Evolutionary conservation across 2,888 invertebrate species (phyloP).

Genomic region (Hyles lineata): DNA sequence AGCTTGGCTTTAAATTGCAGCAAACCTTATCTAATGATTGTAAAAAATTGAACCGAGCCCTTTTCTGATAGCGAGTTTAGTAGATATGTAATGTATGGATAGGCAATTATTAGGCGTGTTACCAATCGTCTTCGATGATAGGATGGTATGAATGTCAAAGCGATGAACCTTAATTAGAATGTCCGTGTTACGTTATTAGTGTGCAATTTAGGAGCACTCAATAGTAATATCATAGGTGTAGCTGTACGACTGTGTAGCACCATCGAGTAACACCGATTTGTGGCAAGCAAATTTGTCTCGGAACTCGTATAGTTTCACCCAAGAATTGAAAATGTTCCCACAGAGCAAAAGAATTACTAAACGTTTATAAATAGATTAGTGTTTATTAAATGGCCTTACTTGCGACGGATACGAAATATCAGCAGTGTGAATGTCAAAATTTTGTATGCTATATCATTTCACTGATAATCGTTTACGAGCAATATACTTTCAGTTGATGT

Average conservation of each 20-base stretch:
- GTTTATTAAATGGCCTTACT: slow-evolving; percentile 85
- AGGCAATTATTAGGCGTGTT: slow-evolving; percentile 77
- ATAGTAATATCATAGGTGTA: slow-evolving; percentile 58
- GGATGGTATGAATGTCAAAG: slow-evolving; percentile 84
- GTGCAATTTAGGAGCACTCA: slow-evolving; percentile 76
- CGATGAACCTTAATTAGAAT: slow-evolving; percentile 84
- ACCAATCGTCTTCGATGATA: slow-evolving; percentile 78
- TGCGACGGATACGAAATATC: slow-evolving; percentile 84
- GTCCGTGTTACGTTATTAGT: slow-evolving; percentile 83
- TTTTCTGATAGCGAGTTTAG: slow-evolving; percentile 81
- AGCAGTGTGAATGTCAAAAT: slow-evolving; percentile 85
- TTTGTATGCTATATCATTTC: slow-evolving; percentile 84
- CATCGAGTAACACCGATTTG: slow-evolving; percentile 73
- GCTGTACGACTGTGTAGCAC: slow-evolving; percentile 57
- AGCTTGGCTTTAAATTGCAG: slow-evolving; percentile 71
- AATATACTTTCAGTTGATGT: slow-evolving; percentile 76
- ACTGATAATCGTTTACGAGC: slow-evolving; percentile 78
- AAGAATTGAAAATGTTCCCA: slow-evolving; percentile 79
- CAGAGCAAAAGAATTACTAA: slow-evolving; percentile 83
- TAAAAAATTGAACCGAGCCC: slow-evolving; percentile 75
- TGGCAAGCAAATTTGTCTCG: slow-evolving; percentile 77
- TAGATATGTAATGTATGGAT: slow-evolving; percentile 71
- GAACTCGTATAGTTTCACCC: slow-evolving; percentile 80
- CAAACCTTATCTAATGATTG: slow-evolving; percentile 77
- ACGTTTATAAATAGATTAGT: slow-evolving; percentile 85